Conservation (phyloP, 2,888 invertebrate genomes). For the Cistogaster globosa region DNA sequence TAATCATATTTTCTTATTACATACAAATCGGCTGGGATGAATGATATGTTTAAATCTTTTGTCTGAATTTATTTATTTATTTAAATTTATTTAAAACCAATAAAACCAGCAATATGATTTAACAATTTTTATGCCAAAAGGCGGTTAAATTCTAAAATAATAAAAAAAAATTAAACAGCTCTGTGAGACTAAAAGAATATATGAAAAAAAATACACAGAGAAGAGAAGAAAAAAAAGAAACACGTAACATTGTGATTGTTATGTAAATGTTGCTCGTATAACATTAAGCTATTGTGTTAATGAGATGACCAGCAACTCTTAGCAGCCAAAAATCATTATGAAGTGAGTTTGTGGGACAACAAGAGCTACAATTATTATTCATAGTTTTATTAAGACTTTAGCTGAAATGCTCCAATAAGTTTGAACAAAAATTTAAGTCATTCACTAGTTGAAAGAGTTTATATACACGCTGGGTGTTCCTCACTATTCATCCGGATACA, state of each 20-base stretch:
- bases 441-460: neutral
- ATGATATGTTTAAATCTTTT: conserved; percentile 35
- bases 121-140: conserved; percentile 50
- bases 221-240: neutral
- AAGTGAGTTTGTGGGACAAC: neutral
- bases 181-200: conserved; percentile 25
- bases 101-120: conserved; percentile 64
- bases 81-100: conserved; percentile 48
- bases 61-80: conserved; percentile 30
- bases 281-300: conserved; percentile 21
- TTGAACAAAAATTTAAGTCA: neutral
- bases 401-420: neutral
- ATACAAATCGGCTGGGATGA: conserved; percentile 43
- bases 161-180: neutral
- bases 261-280: conserved; percentile 30
- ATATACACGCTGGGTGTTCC: conserved; percentile 55
- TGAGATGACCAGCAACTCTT: conserved; percentile 46
- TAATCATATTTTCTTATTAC: neutral
- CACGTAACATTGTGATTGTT: conserved; percentile 42
- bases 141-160: conserved; percentile 29
- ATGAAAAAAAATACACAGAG: neutral
- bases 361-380: conserved; percentile 48
- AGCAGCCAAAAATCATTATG: neutral
- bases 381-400: conserved; percentile 17
- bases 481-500: neutral